Conservation (phyloP, 2,113 vertebrate species). For the Merops nubicus region DNA sequence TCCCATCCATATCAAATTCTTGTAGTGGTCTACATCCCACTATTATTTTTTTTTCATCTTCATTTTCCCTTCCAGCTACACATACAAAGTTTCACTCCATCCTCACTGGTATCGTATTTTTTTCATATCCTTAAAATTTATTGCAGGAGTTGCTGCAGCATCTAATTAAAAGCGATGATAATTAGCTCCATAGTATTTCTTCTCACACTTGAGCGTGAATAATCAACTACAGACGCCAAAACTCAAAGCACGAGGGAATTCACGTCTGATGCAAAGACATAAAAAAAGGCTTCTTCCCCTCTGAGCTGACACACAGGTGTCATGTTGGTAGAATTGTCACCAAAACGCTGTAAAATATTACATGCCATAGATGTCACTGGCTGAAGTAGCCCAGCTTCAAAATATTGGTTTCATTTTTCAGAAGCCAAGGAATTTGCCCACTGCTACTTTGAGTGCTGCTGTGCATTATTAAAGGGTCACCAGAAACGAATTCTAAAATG, state of each 20-base stretch:
- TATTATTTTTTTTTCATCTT: background rate
- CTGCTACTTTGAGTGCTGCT: background rate
- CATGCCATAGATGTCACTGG: background rate
- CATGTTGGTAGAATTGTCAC: background rate
- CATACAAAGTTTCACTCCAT: background rate
- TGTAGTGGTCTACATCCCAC: background rate
- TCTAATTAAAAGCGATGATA: conserved; percentile 54
- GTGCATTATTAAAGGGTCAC: background rate
- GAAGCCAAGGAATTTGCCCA: background rate
- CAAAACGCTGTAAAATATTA: background rate
- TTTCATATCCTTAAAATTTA: conserved; percentile 1
- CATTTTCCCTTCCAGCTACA: background rate
- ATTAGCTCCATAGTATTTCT: conserved; percentile 56
- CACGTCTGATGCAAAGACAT: background rate
- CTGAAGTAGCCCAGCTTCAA: background rate
- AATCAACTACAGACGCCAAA: conserved; percentile 34
- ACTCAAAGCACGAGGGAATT: conserved; percentile 22
- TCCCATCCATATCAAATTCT: background rate
- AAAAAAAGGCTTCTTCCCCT: background rate
- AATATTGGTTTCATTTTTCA: background rate
- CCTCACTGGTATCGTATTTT: background rate
- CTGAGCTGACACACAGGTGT: background rate
- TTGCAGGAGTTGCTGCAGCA: conserved; percentile 22
- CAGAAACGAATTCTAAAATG: background rate
- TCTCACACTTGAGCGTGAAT: conserved; percentile 46